phyloP scores from a whole-genome alignment of 2,113 vertebrate species.

The Bucco capensis region DNA sequence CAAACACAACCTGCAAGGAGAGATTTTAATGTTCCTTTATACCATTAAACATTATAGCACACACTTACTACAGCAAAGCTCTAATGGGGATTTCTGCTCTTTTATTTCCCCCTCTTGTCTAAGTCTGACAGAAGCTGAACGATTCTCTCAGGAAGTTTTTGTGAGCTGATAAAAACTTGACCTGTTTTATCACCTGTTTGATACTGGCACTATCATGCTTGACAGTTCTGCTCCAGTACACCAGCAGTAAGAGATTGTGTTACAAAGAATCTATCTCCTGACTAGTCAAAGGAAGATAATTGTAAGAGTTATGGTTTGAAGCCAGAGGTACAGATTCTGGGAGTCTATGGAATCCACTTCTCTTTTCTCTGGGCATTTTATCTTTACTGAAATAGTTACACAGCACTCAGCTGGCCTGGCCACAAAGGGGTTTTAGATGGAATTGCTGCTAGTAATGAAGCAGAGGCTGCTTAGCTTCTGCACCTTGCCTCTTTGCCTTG shows the following conservation, averaged over 20 bases:
- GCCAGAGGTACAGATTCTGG: accelerated
- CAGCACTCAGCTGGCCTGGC: not conserved
- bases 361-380: not conserved
- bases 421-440: not conserved
- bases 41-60: accelerated
- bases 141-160: not conserved
- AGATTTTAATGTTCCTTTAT: not conserved
- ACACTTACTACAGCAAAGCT: accelerated
- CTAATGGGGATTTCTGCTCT: not conserved
- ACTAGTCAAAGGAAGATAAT: not conserved
- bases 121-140: not conserved
- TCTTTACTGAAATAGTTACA: not conserved
- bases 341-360: accelerated
- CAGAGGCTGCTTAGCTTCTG: not conserved
- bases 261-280: not conserved
- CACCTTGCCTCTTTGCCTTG: not conserved
- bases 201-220: accelerated
- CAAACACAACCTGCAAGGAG: slow-evolving; percentile 87
- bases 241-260: accelerated
- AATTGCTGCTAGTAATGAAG: not conserved
- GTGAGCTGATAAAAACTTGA: not conserved
- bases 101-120: not conserved
- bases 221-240: not conserved
- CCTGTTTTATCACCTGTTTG: too few species aligned
- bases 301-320: not conserved